Percentiles rank a stretch among this genome's conserved stretches.
Conservation (phyloP, 2,888 invertebrate species). For the Phorcus lineatus region DNA sequence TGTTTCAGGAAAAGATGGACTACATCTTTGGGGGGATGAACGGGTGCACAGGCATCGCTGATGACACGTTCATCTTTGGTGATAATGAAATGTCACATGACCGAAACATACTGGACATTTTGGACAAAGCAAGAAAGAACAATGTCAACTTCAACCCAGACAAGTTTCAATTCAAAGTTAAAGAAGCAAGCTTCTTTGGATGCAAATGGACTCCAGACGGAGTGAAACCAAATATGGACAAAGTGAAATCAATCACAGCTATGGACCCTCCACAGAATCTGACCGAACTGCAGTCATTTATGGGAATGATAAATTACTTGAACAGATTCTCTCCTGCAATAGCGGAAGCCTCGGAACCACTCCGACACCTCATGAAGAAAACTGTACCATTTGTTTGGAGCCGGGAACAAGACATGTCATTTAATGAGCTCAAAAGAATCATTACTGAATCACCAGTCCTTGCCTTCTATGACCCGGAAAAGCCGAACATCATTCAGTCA, state of each 20-base stretch:
- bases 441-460: constrained; percentile 25
- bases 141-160: background rate
- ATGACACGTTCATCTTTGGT: constrained; percentile 37
- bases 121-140: no score
- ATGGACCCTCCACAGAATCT: constrained; percentile 31
- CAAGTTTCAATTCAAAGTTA: constrained; percentile 18
- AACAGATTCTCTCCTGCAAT: constrained; percentile 17
- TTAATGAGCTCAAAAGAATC: constrained; percentile 17
- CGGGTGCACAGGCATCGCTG: constrained; percentile 33
- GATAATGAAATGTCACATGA: constrained; percentile 29
- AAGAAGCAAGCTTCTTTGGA: constrained; percentile 19
- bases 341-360: constrained; percentile 11
- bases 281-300: constrained; percentile 17
- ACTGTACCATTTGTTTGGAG: constrained; percentile 22
- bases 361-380: constrained; percentile 12
- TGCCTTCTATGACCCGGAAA: constrained; percentile 18
- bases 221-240: constrained; percentile 27
- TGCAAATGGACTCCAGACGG: constrained; percentile 23
- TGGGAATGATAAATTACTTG: constrained; percentile 26
- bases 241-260: constrained; percentile 31
- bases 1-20: constrained; percentile 34
- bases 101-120: constrained; percentile 2
- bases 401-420: constrained; percentile 8
- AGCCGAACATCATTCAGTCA: background rate
- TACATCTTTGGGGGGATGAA: constrained; percentile 31